Conservation (phyloP, 2,888 invertebrate genomes). For the Argynnis bischoffii region DNA sequence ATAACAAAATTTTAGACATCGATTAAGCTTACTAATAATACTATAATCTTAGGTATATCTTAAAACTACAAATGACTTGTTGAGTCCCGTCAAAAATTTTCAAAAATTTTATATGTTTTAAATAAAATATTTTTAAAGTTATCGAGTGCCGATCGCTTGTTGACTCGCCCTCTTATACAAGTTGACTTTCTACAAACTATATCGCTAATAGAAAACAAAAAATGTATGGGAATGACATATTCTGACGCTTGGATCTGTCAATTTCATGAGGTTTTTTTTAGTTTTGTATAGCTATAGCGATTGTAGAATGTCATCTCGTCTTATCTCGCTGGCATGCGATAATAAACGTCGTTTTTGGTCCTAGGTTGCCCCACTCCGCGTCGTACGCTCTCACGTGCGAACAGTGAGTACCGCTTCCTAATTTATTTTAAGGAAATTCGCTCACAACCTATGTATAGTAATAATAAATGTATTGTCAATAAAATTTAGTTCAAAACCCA, state of each 20-base stretch:
- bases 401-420: slow-evolving; percentile 83
- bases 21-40: slow-evolving; percentile 8
- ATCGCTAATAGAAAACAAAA: too few species aligned
- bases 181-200: too few species aligned
- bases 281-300: too few species aligned
- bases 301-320: too few species aligned
- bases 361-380: slow-evolving; percentile 84
- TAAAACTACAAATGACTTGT: background rate
- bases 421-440: slow-evolving; percentile 44
- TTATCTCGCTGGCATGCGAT: slow-evolving; percentile 67
- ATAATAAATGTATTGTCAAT: background rate
- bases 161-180: slow-evolving; percentile 49
- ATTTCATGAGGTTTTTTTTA: too few species aligned
- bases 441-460: slow-evolving; percentile 26
- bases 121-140: background rate
- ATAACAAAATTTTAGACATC: background rate
- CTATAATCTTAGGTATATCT: background rate
- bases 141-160: slow-evolving; percentile 64
- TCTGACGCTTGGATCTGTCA: too few species aligned
- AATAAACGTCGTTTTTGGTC: slow-evolving; percentile 76
- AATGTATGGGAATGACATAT: too few species aligned
- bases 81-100: background rate
- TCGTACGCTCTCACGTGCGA: slow-evolving; percentile 85
- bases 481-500: too few species aligned
- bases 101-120: background rate